These are phyloP conservation scores for Phymanthus crucifer DNA, from an alignment of 92 coral and sea anemone genomes.

Conservation along the genomic window DNA sequence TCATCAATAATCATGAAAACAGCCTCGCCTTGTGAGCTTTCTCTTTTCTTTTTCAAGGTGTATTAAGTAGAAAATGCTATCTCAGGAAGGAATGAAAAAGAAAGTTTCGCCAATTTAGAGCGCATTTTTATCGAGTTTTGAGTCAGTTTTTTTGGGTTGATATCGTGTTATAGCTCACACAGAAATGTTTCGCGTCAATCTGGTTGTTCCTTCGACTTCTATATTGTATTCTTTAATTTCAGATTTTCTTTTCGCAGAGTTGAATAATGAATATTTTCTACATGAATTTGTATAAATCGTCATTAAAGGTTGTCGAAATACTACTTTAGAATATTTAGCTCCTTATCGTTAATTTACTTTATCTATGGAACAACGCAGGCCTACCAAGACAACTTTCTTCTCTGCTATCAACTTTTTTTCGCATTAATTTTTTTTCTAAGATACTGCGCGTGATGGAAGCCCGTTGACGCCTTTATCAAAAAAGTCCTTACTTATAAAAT, in stretches of 20 bases:
- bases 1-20: background rate
- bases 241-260: background rate
- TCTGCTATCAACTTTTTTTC: no score
- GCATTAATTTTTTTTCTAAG: no score
- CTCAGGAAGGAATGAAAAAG: background rate
- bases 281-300: conserved; percentile 13
- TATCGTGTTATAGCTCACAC: background rate
- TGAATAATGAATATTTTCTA: background rate
- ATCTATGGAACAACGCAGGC: background rate
- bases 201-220: background rate
- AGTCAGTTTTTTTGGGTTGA: background rate
- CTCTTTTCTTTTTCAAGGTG: background rate
- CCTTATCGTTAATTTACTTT: conserved; percentile 1
- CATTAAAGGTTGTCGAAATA: conserved; percentile 34
- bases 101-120: background rate
- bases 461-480: no score
- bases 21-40: background rate
- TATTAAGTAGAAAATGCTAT: background rate
- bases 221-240: background rate
- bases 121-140: background rate
- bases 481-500: background rate
- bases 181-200: background rate
- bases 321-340: conserved; percentile 21
- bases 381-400: no score
- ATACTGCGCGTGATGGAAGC: no score